A percentile compares a stretch with the other conserved stretches of the same genome.
Evolutionary conservation across 2,113 vertebrate species (phyloP).

Genomic region (Puma concolor): DNA sequence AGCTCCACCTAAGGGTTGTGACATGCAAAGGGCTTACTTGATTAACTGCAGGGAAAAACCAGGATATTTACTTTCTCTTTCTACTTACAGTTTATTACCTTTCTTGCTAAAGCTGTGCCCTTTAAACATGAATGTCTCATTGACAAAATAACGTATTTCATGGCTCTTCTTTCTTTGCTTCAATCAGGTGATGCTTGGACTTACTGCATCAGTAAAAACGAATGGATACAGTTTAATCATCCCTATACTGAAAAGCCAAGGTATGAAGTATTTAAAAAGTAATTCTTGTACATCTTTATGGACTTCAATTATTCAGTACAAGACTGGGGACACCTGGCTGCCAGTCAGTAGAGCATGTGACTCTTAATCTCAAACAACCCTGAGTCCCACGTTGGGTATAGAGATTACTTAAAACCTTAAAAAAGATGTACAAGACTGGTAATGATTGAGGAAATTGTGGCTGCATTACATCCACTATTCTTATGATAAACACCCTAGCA

Average conservation of each 20-base stretch:
- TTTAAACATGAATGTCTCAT: constrained; percentile 3
- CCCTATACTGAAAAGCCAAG: constrained; percentile 93
- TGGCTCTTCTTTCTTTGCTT: constrained; percentile 51
- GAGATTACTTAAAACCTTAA: no score
- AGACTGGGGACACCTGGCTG: no score
- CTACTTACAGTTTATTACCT: neutral
- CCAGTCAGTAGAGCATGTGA: no score
- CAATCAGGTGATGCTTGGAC: constrained; percentile 95
- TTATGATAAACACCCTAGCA: neutral
- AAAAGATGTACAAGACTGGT: neutral
- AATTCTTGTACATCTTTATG: neutral
- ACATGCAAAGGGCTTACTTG: neutral
- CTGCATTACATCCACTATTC: neutral
- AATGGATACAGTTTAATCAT: constrained; percentile 95
- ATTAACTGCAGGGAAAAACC: neutral
- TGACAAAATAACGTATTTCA: neutral
- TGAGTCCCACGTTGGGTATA: no score
- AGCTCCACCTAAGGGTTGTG: neutral
- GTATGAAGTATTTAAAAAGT: constrained; percentile 81
- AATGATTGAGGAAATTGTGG: neutral
- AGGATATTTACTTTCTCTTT: neutral
- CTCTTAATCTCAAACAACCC: no score
- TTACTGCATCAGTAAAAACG: constrained; percentile 94
- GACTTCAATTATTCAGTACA: no score
- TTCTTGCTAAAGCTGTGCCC: neutral